Base-by-base conservation (phyloP, 1,140 invertebrate genomes). In the Apolygus lucorum region DNA sequence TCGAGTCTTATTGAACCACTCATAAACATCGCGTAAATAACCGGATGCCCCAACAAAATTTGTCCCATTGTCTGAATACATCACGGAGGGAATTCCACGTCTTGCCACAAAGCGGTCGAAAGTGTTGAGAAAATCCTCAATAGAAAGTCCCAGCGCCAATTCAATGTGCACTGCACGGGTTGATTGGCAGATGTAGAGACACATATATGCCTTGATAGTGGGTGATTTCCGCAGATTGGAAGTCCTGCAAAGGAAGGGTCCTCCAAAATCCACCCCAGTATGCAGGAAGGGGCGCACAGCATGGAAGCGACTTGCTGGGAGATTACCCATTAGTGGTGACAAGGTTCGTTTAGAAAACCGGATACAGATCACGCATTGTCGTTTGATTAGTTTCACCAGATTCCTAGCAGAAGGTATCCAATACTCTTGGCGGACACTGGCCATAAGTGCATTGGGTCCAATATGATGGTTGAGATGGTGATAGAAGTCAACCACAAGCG, bases 91-190 rank as follows among this genome's bases (percentile, higher is more conserved):
- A 1, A 68, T 2, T 13, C 70, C 70, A 26, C 76, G 28, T 13
- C 72, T 24, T 11, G 68, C 13, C 0, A 73, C 68, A 52, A 78
- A 77, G n/a, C 74, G 68, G 8, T 63, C 24, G 2, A 77, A 68
- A 1, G 72, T 54, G 17, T 70, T 52, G 0, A 76, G n/a, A 27
- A 77, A 74, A 2, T 63, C 69, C 26, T 74, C 69, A 0, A 72
- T 71, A n/a, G 69, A 28, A 2, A 76, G 13, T 66, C 72, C 68
- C 11, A 22, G 62, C 0, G 75, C 74, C 0, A 72, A 2, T 65
- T 77, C 75, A 4, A 77, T n/a, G n/a, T n/a, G n/a, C n/a, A n/a
- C n/a, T n/a, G n/a, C n/a, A n/a, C n/a, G n/a, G n/a, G n/a, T n/a
- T n/a, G n/a, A n/a, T n/a, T n/a, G n/a, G n/a, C n/a, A n/a, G n/a